These are phyloP conservation scores for Poecilia gillii DNA, from an alignment of 2,797 vertebrate genomes.

Conservation along the genomic window DNA sequence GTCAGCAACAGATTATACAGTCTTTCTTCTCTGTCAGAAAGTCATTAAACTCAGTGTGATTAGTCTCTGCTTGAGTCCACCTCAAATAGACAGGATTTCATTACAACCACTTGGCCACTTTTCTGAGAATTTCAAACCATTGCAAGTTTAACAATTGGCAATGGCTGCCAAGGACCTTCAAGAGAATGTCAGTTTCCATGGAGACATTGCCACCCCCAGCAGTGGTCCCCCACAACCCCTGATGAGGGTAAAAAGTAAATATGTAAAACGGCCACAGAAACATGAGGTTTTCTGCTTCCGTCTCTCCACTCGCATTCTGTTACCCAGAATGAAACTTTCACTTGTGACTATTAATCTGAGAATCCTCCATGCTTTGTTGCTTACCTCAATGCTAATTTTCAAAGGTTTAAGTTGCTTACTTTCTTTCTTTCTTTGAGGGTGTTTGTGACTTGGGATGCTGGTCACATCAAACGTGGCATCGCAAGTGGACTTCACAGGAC, in stretches of 20 bases:
- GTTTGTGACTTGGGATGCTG: background rate
- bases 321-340: background rate
- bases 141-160: slow-evolving; percentile 73
- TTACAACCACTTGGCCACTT: slow-evolving; percentile 70
- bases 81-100: slow-evolving; percentile 53
- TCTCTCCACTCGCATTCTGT: background rate
- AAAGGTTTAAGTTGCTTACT: background rate
- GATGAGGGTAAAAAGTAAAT: background rate
- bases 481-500: background rate
- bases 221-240: slow-evolving; percentile 35
- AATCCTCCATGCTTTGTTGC: background rate
- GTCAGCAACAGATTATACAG: slow-evolving; percentile 15
- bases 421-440: background rate
- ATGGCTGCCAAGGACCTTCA: slow-evolving; percentile 68
- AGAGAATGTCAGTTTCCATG: slow-evolving; percentile 82
- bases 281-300: slow-evolving; percentile 18
- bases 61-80: slow-evolving; percentile 43
- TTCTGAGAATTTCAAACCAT: slow-evolving; percentile 68
- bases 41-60: slow-evolving; percentile 37
- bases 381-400: background rate
- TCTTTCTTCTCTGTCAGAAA: slow-evolving; percentile 23
- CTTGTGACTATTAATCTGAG: background rate
- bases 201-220: slow-evolving; percentile 66
- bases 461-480: background rate
- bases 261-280: slow-evolving; percentile 49